A percentile compares a stretch with the other conserved stretches of the same genome.
phyloP scores from a whole-genome alignment of 1,140 invertebrate species.

The Nephila pilipes region DNA sequence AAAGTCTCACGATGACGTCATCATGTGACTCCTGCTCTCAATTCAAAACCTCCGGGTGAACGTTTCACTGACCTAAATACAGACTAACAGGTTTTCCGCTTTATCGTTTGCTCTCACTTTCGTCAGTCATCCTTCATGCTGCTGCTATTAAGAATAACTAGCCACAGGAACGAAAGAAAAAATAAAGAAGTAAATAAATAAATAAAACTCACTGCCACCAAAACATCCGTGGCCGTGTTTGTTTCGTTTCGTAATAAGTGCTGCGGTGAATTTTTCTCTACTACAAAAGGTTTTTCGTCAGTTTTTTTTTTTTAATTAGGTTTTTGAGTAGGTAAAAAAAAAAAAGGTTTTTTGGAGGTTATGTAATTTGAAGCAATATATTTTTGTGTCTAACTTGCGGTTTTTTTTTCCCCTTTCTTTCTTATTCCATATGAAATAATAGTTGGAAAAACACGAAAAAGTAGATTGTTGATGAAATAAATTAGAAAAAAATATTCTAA shows the following conservation, averaged over 20 bases:
- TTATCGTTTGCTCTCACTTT: slow-evolving; percentile 55
- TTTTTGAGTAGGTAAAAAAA: not conserved
- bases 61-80: slow-evolving; percentile 59
- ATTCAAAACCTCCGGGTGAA: slow-evolving; percentile 48
- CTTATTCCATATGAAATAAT: not conserved
- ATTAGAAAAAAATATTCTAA: too few relatives aligned
- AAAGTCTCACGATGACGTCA: slow-evolving; percentile 57
- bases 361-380: not conserved
- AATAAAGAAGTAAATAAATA: slow-evolving; percentile 19
- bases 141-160: slow-evolving; percentile 42
- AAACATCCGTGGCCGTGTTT: not conserved
- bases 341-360: not conserved
- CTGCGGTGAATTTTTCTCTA: not conserved
- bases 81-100: slow-evolving; percentile 54
- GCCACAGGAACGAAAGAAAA: slow-evolving; percentile 1
- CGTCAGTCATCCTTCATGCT: slow-evolving; percentile 41
- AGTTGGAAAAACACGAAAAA: too few relatives aligned
- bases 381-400: too few relatives aligned
- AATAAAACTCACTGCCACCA: slow-evolving; percentile 29
- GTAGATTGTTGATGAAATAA: too few relatives aligned
- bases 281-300: not conserved
- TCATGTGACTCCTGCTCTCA: slow-evolving; percentile 48
- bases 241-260: slow-evolving; percentile 5
- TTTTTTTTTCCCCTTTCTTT: not conserved
- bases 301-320: not conserved